phyloP scores from a whole-genome alignment of 2,888 invertebrate species.

The Apamea sordens region DNA sequence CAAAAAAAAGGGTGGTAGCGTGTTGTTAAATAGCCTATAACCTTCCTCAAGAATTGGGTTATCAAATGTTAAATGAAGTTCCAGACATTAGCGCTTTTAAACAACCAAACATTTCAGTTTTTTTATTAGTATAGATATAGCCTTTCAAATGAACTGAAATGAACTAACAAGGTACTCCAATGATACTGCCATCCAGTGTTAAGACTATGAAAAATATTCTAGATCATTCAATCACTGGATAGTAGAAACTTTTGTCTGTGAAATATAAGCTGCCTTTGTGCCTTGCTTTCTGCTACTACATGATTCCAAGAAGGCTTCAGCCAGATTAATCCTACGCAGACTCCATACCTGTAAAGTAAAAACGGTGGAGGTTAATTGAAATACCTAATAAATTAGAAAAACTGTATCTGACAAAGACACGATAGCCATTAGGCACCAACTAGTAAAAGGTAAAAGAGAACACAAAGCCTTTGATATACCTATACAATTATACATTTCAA shows the following conservation, averaged over 20 bases:
- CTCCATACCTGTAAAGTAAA: not conserved
- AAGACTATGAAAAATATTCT: not conserved
- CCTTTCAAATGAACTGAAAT: not conserved
- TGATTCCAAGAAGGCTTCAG: not conserved
- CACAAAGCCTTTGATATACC: not conserved
- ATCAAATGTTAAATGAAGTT: not conserved
- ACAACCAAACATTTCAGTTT: not conserved
- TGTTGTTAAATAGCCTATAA: not conserved
- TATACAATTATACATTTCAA: not conserved
- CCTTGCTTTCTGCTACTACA: not conserved
- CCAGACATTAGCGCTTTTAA: not conserved
- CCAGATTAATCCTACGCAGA: not conserved
- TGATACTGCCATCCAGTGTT: not conserved
- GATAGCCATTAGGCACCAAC: not conserved
- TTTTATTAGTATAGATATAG: not conserved
- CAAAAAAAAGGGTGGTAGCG: not conserved
- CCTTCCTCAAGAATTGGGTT: not conserved
- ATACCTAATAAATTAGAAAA: not conserved
- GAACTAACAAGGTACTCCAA: too few species aligned
- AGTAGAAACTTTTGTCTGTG: not conserved
- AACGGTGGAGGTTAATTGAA: not conserved
- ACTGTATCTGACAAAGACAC: not conserved
- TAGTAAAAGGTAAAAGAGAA: not conserved
- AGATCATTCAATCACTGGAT: too few species aligned
- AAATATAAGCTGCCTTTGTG: not conserved